phyloP scores from a whole-genome alignment of 2,113 vertebrate genomes.

The Podilymbus podiceps region DNA sequence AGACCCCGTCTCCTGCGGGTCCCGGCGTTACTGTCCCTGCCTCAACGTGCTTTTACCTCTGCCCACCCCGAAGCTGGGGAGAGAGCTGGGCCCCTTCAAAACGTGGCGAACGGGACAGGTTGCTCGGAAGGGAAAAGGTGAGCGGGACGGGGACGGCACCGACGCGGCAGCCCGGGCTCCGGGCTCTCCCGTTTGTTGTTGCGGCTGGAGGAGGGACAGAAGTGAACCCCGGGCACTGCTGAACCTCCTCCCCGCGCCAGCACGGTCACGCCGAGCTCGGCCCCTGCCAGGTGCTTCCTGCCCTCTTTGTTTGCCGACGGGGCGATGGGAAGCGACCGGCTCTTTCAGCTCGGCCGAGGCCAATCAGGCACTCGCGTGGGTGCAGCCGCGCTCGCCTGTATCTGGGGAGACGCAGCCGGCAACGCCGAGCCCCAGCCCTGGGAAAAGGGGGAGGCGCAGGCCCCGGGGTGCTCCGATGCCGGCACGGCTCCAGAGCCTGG shows the following conservation, averaged over 20 bases:
- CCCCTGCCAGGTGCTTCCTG: conserved; percentile 74
- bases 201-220: conserved; percentile 39
- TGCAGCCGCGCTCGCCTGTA: not conserved
- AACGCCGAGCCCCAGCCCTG: conserved; percentile 12
- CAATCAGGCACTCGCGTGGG: conserved; percentile 9
- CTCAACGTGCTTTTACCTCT: not conserved
- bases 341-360: not conserved
- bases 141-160: accelerated
- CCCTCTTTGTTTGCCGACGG: not conserved
- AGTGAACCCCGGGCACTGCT: not conserved
- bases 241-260: not conserved
- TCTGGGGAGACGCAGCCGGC: conserved; percentile 48
- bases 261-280: not conserved
- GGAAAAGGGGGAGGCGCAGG: not conserved
- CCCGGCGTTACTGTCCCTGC: accelerated
- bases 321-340: not conserved
- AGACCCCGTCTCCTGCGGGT: not conserved
- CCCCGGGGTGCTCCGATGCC: not conserved
- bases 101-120: accelerated
- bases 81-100: not conserved
- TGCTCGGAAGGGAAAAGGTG: not conserved
- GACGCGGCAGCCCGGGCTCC: not conserved
- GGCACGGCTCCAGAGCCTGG: not conserved
- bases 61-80: not conserved
- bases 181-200: not conserved